Evolutionary conservation across 2,113 vertebrate species (phyloP).

Genomic region (Catharus minimus): DNA sequence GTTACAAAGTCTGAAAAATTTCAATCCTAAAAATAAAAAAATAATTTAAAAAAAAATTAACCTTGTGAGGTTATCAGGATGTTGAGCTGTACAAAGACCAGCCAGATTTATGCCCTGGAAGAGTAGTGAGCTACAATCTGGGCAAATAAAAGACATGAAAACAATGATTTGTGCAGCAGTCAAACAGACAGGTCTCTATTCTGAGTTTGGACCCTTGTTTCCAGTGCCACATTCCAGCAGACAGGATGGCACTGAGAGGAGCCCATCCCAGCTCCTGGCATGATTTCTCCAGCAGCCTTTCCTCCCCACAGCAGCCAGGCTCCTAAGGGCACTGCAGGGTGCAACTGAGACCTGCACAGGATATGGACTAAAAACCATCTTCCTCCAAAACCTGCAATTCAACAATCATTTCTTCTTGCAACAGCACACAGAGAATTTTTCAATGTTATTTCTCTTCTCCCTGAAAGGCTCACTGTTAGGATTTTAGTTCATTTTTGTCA

Average conservation of each 20-base stretch:
- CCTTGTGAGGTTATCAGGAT: not conserved
- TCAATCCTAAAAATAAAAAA: not conserved
- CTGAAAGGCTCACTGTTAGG: not conserved
- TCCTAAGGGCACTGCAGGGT: not conserved
- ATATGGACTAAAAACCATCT: not conserved
- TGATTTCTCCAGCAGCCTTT: not conserved
- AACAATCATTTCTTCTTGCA: not conserved
- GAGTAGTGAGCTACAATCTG: not conserved
- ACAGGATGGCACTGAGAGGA: not conserved
- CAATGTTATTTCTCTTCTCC: not conserved
- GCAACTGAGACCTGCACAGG: not conserved
- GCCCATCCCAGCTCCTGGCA: not conserved
- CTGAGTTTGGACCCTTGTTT: not conserved
- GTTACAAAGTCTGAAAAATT: not conserved
- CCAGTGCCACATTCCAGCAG: not conserved
- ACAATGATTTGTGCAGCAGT: not conserved
- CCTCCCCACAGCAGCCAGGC: not conserved
- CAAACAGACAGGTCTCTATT: fast-evolving
- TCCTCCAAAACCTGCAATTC: not conserved
- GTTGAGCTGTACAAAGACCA: not conserved
- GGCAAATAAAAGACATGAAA: not conserved
- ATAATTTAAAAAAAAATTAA: not conserved
- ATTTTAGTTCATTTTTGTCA: not conserved
- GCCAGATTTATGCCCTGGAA: not conserved
- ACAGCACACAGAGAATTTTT: not conserved